Evolutionary conservation across 2,797 vertebrate genomes (phyloP), one percentile per base, ranked within the genome.

Genomic region (Numenius phaeopus): DNA sequence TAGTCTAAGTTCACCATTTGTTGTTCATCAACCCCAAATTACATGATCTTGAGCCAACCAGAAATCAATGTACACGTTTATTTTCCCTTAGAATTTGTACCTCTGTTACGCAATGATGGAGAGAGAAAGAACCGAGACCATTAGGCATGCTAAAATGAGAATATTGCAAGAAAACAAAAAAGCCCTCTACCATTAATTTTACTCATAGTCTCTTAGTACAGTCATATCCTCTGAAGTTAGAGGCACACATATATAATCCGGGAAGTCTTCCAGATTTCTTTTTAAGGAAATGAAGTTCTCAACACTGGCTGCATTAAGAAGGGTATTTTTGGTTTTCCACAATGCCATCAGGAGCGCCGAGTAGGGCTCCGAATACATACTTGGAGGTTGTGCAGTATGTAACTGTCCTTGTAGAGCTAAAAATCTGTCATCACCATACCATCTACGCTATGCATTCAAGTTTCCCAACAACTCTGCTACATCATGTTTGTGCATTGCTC

Each of bases 181-280:
- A 54, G 37, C 27, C 20, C 40, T 61, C 62, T 44, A 37, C 42
- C 62, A 73, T 50, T 52, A 26, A 39, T 61, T 59, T 71, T 46
- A 24, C 30, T 83, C 73, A 27, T 10, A 49, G 61, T 30, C 18
- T 47, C 26, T 84, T 58, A 49, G 24, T 40, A 64, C 15, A 79
- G 73, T 77, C 82, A 61, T 59, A 34, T 24, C 46, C 59, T 80
- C 81, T 19, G 58, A 69, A 83, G 34, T 54, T 70, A 42, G 69
- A 83, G 65, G 40, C 49, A 69, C 55, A 80, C 9, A 4, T 15
- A 22, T 11, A 57, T 30, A 67, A 44, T 9, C 89, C 76, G 82
- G 95, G 79, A 95, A 85, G 37, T 49, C 78, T 72, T 92, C 73
- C 73, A 87, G 86, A n/a, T 91, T 94, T 70, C 83, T 89, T 88